Conservation (phyloP, 2,888 invertebrate genomes). For the Anthoptus insignis region DNA sequence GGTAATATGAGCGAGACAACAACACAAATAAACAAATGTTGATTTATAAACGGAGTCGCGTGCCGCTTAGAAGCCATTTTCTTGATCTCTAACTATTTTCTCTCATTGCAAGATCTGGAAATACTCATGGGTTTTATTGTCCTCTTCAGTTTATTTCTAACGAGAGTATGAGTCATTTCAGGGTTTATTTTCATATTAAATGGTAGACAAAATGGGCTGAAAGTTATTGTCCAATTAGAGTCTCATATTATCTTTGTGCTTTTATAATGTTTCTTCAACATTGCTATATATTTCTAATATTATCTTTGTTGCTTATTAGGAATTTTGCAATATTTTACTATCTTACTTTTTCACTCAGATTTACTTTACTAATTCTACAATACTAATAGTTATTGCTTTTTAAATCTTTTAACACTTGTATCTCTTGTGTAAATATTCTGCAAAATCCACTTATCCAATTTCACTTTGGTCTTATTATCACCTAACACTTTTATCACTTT, state of each 20-base stretch:
- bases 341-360: too few species aligned
- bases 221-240: not conserved
- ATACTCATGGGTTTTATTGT: constrained; percentile 57
- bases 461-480: not conserved
- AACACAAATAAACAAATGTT: constrained; percentile 83
- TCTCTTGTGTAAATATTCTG: too few species aligned
- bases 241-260: not conserved
- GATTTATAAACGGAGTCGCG: constrained; percentile 79
- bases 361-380: too few species aligned
- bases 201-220: constrained; percentile 13
- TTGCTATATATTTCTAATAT: too few species aligned
- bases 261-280: too few species aligned
- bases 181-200: constrained; percentile 25
- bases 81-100: constrained; percentile 75
- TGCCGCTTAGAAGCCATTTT: constrained; percentile 81
- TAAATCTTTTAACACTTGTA: too few species aligned
- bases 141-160: constrained; percentile 60
- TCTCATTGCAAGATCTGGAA: constrained; percentile 52
- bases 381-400: too few species aligned
- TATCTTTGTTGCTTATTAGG: too few species aligned
- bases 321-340: too few species aligned
- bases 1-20: constrained; percentile 78
- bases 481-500: not conserved
- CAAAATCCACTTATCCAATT: not conserved
- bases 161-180: constrained; percentile 61